Base-by-base conservation (phyloP, 2,888 invertebrate species). In the Allophyes oxyacanthae region DNA sequence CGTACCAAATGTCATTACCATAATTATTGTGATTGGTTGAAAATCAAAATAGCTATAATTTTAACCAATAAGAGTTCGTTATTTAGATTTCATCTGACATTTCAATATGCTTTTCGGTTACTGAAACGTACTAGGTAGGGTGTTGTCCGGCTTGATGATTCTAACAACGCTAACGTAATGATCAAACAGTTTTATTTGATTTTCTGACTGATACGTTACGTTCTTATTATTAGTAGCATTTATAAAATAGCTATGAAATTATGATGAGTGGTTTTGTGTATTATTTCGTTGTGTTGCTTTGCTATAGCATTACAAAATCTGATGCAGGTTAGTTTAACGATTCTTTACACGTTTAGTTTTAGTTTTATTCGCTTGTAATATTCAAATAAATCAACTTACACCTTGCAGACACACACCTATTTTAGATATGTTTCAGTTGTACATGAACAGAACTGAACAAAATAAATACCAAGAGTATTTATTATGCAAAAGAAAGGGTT, bases 241-340 rank as follows among this genome's bases (percentile, higher is more conserved):
- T 66, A 53, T 68, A 53, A 68, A 66, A 64, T 70, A 86, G 88
- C 59, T 83, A 94, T 94, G 93, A 92, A 84, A 92, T 92, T 92
- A 94, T 91, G 90, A 94, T 94, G 93, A 92, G 84, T 83, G 81
- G 75, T 82, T 83, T 84, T 70, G 76, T 86, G 76, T 88, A 87
- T 88, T 88, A 85, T 90, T 91, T 91, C 68, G 81, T 90, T 86
- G 86, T 88, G 81, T 90, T 92, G 82, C 84, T 94, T 86, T 89
- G 85, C 82, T 86, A 79, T 84, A 87, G 79, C 83, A 76, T 85
- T 76, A 81, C 85, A 41, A 84, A 89, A 77, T 84, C 87, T 32
- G 72, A 85, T 75, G 91, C 91, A 87, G 92, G 93, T 93, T 79
- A 87, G 91, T 87, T 41, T 72, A 74, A 73, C 72, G 69, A 72